Evolutionary conservation across 2,113 vertebrate species (phyloP), one percentile per base, ranked within the genome.

Genomic region (Stigmatopora nigra): DNA sequence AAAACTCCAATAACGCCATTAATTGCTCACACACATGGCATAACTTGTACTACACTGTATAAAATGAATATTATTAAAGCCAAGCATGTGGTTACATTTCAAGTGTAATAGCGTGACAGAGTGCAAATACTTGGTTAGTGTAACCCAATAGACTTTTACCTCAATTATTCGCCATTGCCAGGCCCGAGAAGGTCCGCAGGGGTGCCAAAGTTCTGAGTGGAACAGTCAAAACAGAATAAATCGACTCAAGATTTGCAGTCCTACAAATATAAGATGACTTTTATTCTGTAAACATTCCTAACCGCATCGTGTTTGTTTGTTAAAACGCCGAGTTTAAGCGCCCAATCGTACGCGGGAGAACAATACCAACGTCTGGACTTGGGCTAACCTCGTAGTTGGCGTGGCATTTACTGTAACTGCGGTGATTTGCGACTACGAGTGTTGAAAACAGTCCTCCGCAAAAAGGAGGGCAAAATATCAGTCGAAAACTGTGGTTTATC

Each of bases 361-460:
- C 53, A 35, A 31, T 16, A 35, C 12, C 53, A 16, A 56, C 25
- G 53, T 56, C 53, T 25, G 22, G 53, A 56, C 22, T 22, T 25
- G 0, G 53, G 9, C 10, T 22, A 56, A 22, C 53, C 22, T 55
- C 52, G 8, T 5, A 5, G 20, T 20, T 55, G 52, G 52, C 52
- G 12, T 22, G 7, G 19, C 20, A 17, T 10, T 53, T 22, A 22
- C 20, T 55, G 52, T 55, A 55, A 55, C 10, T 41, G 45, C 38
- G 69, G 55, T 70, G 71, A 70, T 75, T 75, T 69, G 31, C 65
- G 14, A 25, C 52, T 71, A 61, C 49, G 45, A 63, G 57, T 60
- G 48, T 52, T 75, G 64, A 67, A 47, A 66, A 57, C 48, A 16
- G 52, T 75, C 52, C 53, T 16, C 5, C 5, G n/a, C 48, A 22